Evolutionary conservation across 2,113 vertebrate species (phyloP).

Genomic region (Grammomys dolichurus): DNA sequence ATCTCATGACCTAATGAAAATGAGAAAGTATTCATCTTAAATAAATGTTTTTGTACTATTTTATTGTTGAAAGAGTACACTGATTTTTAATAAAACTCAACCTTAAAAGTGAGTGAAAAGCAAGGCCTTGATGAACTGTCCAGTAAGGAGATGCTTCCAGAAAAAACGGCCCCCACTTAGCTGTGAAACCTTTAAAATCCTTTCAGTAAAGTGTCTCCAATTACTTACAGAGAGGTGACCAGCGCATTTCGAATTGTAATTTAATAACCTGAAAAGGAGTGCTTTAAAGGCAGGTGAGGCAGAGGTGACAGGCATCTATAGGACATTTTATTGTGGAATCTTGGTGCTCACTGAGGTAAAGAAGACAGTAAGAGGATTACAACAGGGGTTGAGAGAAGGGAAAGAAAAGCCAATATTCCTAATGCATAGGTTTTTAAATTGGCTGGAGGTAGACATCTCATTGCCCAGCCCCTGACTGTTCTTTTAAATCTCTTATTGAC

Average conservation of each 20-base stretch:
- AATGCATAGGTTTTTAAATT: slow-evolving; percentile 78
- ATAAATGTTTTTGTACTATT: neutral
- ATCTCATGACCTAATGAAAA: slow-evolving; percentile 24
- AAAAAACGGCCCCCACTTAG: slow-evolving; percentile 35
- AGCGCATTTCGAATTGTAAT: neutral
- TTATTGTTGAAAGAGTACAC: slow-evolving; percentile 45
- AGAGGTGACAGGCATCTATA: slow-evolving; percentile 60
- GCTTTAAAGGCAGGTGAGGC: slow-evolving; percentile 71
- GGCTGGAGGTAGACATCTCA: slow-evolving; percentile 81
- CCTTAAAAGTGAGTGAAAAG: slow-evolving; percentile 5
- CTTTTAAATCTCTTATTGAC: slow-evolving; percentile 85
- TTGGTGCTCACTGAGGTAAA: slow-evolving; percentile 77
- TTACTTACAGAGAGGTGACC: slow-evolving; percentile 38
- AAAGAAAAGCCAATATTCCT: slow-evolving; percentile 78
- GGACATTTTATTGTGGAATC: slow-evolving; percentile 74
- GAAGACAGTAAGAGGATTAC: slow-evolving; percentile 88
- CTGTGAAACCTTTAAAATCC: slow-evolving; percentile 57
- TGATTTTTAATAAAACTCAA: slow-evolving; percentile 41
- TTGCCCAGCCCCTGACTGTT: slow-evolving; percentile 84
- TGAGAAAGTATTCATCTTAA: slow-evolving; percentile 50
- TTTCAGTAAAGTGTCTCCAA: slow-evolving; percentile 38
- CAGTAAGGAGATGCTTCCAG: slow-evolving; percentile 41
- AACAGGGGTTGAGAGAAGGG: slow-evolving; percentile 16
- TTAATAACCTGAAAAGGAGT: slow-evolving; percentile 50
- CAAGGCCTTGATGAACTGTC: slow-evolving; percentile 7